Evolutionary conservation across 2,797 vertebrate species (phyloP), one percentile per base, ranked within the genome.

Genomic region (Rhynchotus rufescens): DNA sequence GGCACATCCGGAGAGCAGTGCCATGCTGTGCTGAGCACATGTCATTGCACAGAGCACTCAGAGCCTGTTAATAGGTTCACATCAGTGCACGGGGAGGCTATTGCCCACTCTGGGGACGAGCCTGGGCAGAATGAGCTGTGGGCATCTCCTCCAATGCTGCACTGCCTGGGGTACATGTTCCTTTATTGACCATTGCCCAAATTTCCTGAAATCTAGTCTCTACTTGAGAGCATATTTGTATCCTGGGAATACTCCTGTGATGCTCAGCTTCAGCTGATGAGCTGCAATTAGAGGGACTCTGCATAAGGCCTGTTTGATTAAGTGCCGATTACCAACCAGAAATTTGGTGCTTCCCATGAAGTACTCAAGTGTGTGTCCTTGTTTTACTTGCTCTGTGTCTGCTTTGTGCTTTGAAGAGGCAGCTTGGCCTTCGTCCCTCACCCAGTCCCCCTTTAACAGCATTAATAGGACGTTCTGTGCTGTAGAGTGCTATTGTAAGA

Each of bases 271-370:
- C 80, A 52, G 69, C 86, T 92, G 91, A 87, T 81, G 90, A 90
- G 90, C 77, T 67, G 83, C 86, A 80, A 77, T 89, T 90, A 94
- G 83, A 79, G 91, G 74, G 90, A 72, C 60, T 94, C 92, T 94
- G 76, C 77, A 61, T 30, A 91, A 92, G 84, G 84, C 60, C 15
- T 94, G 64, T 90, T 95, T 94, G 92, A 92, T 96, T 96, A 94
- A 94, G 80, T 96, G 89, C 82, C 80, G 94, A 80, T 93, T 89
- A 88, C 57, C 84, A 89, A 72, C 74, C 66, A 12, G 89, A 95
- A 95, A 89, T 83, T 92, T 91, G 82, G 85, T 89, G 91, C 89
- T 95, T 94, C 60, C 84, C 60, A 47, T 92, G 92, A 96, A 84
- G 90, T 34, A n/a, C 71, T 89, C 71, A 84, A 92, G 87, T 2